These are phyloP conservation scores for Lamellibrachia satsuma DNA, from an alignment of 2,888 invertebrate species.

Conservation along the genomic window DNA sequence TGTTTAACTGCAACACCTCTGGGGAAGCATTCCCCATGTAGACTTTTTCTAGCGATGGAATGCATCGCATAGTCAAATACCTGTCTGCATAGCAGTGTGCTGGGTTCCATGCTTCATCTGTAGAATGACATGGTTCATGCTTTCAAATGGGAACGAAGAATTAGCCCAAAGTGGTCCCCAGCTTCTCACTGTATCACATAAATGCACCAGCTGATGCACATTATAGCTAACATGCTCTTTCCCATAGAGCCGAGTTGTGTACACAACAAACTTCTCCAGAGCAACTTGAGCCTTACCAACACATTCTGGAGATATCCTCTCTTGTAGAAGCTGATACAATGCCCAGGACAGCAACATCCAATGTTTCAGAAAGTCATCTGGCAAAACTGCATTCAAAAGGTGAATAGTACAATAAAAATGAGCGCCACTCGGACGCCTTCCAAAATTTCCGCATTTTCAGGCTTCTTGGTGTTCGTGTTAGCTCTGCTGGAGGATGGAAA, in stretches of 20 bases:
- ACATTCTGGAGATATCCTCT: background rate
- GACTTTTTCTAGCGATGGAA: too few species aligned
- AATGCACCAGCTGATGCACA: slow-evolving; percentile 28
- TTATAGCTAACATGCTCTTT: slow-evolving; percentile 22
- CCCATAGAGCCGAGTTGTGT: slow-evolving; percentile 17
- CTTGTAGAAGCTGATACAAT: background rate
- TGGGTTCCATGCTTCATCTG: slow-evolving; percentile 35
- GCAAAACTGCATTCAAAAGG: slow-evolving; percentile 28
- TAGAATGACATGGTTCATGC: slow-evolving; percentile 32
- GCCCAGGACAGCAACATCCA: slow-evolving; percentile 25
- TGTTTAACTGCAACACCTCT: too few species aligned
- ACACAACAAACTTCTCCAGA: slow-evolving; percentile 21
- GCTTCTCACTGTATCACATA: slow-evolving; percentile 23
- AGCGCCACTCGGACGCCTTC: slow-evolving; percentile 36
- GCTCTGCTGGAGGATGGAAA: slow-evolving; percentile 31
- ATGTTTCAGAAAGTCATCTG: slow-evolving; percentile 26
- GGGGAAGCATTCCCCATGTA: too few species aligned
- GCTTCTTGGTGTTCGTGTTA: slow-evolving; percentile 29
- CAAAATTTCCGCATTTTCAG: slow-evolving; percentile 27
- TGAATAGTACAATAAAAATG: slow-evolving; percentile 34
- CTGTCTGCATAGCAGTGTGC: too few species aligned
- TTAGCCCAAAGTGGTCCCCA: slow-evolving; percentile 31
- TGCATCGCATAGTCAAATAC: too few species aligned
- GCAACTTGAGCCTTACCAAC: background rate
- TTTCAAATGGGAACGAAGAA: slow-evolving; percentile 36